These are phyloP conservation scores for Formica aserva DNA, from an alignment of 2,888 invertebrate species.

Conservation along the genomic window DNA sequence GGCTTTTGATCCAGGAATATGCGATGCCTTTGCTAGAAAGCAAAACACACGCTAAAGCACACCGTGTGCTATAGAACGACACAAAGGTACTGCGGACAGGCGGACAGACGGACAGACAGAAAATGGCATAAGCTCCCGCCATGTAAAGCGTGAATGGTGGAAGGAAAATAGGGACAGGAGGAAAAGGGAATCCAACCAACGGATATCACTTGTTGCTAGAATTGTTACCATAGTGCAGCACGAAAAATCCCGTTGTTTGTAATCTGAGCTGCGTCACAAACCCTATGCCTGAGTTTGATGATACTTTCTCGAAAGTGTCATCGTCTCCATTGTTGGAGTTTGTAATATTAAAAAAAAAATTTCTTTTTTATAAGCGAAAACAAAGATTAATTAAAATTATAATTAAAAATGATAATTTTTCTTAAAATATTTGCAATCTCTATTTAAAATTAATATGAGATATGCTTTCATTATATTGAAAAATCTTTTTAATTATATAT, in stretches of 20 bases:
- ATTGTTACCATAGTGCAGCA: conserved; percentile 39
- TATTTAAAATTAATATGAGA: not conserved
- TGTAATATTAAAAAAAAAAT: not conserved
- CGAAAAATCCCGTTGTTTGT: conserved; percentile 37
- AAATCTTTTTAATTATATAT: not conserved
- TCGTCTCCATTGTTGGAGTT: not conserved
- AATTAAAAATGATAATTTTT: not conserved
- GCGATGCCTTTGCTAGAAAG: conserved; percentile 56
- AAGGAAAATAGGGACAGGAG: conserved; percentile 32
- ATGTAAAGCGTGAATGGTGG: conserved; percentile 3
- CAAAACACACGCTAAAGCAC: conserved; percentile 33
- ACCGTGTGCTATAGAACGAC: conserved; percentile 2
- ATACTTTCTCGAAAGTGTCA: conserved; percentile 51
- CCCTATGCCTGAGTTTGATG: conserved; percentile 12
- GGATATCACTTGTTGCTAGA: conserved; percentile 71
- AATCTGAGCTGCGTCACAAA: conserved; percentile 16
- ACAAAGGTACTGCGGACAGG: conserved; percentile 40
- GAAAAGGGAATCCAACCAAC: conserved; percentile 11
- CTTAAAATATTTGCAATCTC: not conserved
- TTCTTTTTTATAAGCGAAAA: not conserved
- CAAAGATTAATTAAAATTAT: not conserved
- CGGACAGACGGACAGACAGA: conserved; percentile 23
- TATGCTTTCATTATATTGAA: not conserved
- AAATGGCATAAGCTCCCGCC: conserved; percentile 47
- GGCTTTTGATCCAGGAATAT: conserved; percentile 50